A percentile compares a stretch with the other conserved stretches of the same genome.
phyloP scores from a whole-genome alignment of 2,888 invertebrate genomes.

The Nycteola revayana region DNA sequence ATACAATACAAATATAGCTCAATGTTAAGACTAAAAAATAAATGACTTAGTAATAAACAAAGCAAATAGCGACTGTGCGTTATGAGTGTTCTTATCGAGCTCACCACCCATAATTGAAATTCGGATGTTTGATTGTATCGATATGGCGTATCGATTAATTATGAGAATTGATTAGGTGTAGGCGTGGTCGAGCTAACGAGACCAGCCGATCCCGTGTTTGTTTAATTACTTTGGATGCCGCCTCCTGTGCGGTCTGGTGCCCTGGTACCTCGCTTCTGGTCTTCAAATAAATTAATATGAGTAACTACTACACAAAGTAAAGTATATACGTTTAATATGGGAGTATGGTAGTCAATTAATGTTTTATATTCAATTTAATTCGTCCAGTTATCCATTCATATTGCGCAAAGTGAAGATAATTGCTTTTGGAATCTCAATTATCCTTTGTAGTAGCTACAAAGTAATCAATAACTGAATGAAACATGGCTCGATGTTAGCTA shows the following conservation, averaged over 20 bases:
- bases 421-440: too few species aligned
- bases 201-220: conserved; percentile 65
- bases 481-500: too few species aligned
- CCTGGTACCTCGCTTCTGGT: conserved; percentile 45
- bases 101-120: conserved; percentile 49
- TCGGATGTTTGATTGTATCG: conserved; percentile 33
- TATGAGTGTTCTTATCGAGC: conserved; percentile 30
- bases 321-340: conserved; percentile 1
- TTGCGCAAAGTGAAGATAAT: too few species aligned
- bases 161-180: conserved; percentile 65
- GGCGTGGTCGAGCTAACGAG: conserved; percentile 64
- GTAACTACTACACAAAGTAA: too few species aligned
- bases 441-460: too few species aligned
- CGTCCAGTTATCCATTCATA: too few species aligned
- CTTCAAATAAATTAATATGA: conserved; percentile 32
- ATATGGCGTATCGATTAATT: conserved; percentile 60
- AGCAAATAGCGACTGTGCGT: conserved; percentile 12
- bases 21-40: too few species aligned
- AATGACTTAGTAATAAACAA: too few species aligned
- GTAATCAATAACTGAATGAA: too few species aligned
- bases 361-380: background rate
- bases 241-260: conserved; percentile 42
- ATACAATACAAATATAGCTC: too few species aligned
- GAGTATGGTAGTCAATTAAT: conserved; percentile 1
- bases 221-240: conserved; percentile 61